These are phyloP conservation scores for Patiria pectinifera DNA, from an alignment of 53 echinoderm and acorn worm genomes.

Conservation along the genomic window DNA sequence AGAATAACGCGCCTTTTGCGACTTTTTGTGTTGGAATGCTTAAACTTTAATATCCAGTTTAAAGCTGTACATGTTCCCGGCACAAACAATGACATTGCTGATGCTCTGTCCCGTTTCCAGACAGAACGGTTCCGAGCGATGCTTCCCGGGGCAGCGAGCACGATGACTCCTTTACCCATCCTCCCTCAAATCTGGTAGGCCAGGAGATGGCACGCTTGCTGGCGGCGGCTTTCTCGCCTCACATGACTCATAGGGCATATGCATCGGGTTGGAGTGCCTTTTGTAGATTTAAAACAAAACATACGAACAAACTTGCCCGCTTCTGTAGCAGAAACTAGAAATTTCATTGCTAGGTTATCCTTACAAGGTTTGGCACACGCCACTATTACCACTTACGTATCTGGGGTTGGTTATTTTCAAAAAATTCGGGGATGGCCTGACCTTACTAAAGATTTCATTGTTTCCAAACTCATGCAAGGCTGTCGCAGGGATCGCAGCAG, in stretches of 20 bases:
- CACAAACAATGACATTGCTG: constrained; percentile 44
- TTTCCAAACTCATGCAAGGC: no score
- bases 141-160: not conserved
- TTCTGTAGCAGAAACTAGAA: not conserved
- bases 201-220: not conserved
- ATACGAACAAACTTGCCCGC: not conserved
- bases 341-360: constrained; percentile 9
- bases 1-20: constrained; percentile 40
- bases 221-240: not conserved
- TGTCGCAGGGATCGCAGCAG: no score
- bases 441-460: no score
- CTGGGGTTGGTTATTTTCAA: not conserved
- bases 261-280: not conserved
- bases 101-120: constrained; percentile 48
- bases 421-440: no score
- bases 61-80: constrained; percentile 36
- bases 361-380: not conserved
- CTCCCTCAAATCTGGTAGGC: not conserved
- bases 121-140: not conserved
- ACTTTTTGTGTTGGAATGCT: constrained; percentile 32
- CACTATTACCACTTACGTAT: not conserved
- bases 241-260: constrained; percentile 6
- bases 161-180: constrained; percentile 4
- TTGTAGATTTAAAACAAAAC: not conserved
- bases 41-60: constrained; percentile 37